Percentiles rank a stretch among this genome's conserved stretches.
These are phyloP conservation scores for Hyposoter dolosus DNA, from an alignment of 2,888 invertebrate genomes.

Conservation along the genomic window DNA sequence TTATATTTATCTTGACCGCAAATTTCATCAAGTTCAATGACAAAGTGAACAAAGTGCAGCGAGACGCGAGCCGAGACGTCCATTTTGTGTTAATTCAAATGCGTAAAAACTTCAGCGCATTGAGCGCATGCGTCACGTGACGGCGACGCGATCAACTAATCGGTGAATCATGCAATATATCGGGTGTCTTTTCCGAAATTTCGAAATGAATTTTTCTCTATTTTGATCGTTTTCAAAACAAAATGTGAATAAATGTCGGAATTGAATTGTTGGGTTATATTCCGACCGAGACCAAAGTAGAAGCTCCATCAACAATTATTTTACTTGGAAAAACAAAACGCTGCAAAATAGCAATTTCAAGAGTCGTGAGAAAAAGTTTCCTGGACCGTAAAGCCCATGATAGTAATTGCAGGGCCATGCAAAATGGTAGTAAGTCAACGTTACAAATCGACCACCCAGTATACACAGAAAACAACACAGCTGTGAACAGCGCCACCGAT, in stretches of 20 bases:
- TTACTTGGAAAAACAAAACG: not conserved
- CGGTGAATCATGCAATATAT: not conserved
- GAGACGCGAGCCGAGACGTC: not conserved
- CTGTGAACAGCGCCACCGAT: not conserved
- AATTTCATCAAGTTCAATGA: constrained; percentile 12
- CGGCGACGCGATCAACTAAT: not conserved
- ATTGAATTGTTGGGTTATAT: not conserved
- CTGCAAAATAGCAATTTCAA: not conserved
- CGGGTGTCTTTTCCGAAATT: not conserved
- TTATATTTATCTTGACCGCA: constrained; percentile 4
- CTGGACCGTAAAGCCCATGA: not conserved
- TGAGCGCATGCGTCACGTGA: constrained; percentile 15
- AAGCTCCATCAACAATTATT: not conserved
- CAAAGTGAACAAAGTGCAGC: constrained; percentile 1
- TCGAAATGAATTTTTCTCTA: not conserved
- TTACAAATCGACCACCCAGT: constrained; percentile 4
- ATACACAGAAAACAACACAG: not conserved
- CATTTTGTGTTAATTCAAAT: not conserved
- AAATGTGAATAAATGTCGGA: not conserved
- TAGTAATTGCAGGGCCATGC: no score
- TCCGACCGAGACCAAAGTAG: not conserved
- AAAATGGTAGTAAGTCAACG: not conserved
- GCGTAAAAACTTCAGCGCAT: not conserved
- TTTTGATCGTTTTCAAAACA: not conserved
- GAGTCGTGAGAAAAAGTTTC: not conserved